Percentiles rank a stretch among this genome's conserved stretches.
phyloP scores from a whole-genome alignment of 2,888 invertebrate species.

The Synanthedon tipuliformis region DNA sequence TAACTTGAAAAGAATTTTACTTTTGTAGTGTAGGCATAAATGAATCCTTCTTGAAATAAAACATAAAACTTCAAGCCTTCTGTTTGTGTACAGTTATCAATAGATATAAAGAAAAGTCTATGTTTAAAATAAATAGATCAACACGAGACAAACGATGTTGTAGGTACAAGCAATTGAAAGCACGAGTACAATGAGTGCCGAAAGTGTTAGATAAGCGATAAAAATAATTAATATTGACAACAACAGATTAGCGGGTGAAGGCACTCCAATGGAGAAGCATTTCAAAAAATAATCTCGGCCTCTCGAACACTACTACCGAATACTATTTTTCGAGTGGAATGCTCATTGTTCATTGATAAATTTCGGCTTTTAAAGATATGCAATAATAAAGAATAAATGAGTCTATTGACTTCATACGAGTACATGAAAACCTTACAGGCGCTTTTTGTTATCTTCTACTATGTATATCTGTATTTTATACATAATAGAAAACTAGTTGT shows the following conservation, averaged over 20 bases:
- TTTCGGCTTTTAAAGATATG: neutral
- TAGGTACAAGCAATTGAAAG: slow-evolving; percentile 47
- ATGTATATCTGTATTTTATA: too few species aligned
- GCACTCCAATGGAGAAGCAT: slow-evolving; percentile 66
- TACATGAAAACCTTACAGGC: too few species aligned
- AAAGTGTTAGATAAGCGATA: slow-evolving; percentile 66
- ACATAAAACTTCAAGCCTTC: too few species aligned
- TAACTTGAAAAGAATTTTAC: too few species aligned
- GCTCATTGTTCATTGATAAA: neutral
- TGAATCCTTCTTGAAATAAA: too few species aligned
- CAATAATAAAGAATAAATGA: too few species aligned
- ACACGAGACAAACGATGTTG: slow-evolving; percentile 15
- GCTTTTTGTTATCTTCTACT: too few species aligned
- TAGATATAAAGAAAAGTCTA: neutral
- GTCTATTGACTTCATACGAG: too few species aligned
- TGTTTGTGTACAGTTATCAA: too few species aligned
- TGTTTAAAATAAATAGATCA: slow-evolving; percentile 18
- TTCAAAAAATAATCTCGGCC: slow-evolving; percentile 66
- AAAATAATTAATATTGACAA: slow-evolving; percentile 69
- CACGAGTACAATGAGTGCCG: slow-evolving; percentile 41
- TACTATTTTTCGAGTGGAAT: slow-evolving; percentile 52
- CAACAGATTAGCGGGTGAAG: slow-evolving; percentile 59
- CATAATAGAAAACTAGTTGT: too few species aligned
- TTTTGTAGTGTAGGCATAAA: too few species aligned
- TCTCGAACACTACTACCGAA: slow-evolving; percentile 57